Percentiles rank a stretch among this genome's conserved stretches.
Conservation (phyloP, 2,113 vertebrate species). For the Pantherophis guttatus region DNA sequence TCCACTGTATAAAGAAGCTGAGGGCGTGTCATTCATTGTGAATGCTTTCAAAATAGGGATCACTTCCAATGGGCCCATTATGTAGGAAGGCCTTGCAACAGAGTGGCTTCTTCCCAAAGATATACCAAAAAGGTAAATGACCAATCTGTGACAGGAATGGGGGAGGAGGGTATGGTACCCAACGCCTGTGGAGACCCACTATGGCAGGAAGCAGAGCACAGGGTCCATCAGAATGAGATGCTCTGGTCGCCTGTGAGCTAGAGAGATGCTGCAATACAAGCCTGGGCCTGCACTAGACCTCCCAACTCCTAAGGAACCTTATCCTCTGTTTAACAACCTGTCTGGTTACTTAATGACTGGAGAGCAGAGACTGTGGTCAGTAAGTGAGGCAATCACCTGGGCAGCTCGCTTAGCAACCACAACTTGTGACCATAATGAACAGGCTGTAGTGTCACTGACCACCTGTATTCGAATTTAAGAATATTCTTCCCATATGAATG, state of each 20-base stretch:
- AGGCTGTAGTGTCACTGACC: neutral
- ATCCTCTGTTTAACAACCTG: neutral
- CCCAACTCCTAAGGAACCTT: neutral
- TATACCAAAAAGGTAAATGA: neutral
- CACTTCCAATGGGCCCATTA: neutral
- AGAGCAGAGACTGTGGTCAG: neutral
- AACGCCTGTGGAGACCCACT: neutral
- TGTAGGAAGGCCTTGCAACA: neutral
- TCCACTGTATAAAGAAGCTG: neutral
- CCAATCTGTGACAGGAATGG: neutral
- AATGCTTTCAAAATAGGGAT: neutral
- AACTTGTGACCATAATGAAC: neutral
- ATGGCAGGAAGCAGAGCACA: neutral
- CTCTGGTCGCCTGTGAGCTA: neutral
- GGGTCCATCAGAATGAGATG: neutral
- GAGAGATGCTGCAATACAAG: neutral
- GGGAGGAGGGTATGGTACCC: neutral
- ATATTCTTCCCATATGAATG: neutral
- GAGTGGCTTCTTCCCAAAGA: neutral
- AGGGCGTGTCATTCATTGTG: neutral
- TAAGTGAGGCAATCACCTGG: neutral
- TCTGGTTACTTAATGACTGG: neutral
- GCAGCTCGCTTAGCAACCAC: neutral
- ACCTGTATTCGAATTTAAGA: neutral
- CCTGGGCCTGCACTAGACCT: neutral